These are phyloP conservation scores for Lycaon pictus DNA, from an alignment of 2,113 vertebrate genomes.

Conservation along the genomic window DNA sequence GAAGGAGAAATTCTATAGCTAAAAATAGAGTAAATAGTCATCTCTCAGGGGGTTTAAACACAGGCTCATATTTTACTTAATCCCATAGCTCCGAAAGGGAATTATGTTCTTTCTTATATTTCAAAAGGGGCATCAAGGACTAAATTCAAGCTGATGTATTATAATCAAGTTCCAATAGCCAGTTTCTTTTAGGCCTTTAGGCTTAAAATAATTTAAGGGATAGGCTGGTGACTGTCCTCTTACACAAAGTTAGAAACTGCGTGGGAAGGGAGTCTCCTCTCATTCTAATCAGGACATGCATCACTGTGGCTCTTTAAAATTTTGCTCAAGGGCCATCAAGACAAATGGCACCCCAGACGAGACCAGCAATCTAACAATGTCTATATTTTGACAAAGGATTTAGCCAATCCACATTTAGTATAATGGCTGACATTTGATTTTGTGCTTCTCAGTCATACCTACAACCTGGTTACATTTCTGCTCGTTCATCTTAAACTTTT, in stretches of 20 bases:
- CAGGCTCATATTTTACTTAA: background rate
- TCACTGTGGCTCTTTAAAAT: background rate
- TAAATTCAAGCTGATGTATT: background rate
- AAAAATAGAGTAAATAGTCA: background rate
- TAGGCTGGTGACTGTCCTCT: background rate
- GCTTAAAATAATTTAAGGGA: background rate
- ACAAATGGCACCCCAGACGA: background rate
- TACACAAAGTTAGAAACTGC: background rate
- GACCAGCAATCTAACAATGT: background rate
- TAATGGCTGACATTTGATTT: background rate
- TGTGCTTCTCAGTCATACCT: background rate
- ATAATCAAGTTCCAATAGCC: background rate
- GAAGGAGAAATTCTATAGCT: background rate
- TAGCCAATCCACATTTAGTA: background rate
- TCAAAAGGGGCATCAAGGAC: background rate
- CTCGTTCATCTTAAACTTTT: background rate
- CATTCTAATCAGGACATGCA: background rate
- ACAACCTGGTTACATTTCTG: background rate
- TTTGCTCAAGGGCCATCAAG: background rate
- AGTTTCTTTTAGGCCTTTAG: background rate
- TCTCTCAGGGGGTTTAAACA: background rate
- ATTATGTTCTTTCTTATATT: background rate
- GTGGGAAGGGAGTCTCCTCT: background rate
- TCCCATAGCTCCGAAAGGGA: background rate
- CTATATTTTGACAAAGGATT: background rate